Percentiles rank a stretch among this genome's conserved stretches.
Evolutionary conservation across 2,888 invertebrate species (phyloP).

Genomic region (Ophion slaviceki): DNA sequence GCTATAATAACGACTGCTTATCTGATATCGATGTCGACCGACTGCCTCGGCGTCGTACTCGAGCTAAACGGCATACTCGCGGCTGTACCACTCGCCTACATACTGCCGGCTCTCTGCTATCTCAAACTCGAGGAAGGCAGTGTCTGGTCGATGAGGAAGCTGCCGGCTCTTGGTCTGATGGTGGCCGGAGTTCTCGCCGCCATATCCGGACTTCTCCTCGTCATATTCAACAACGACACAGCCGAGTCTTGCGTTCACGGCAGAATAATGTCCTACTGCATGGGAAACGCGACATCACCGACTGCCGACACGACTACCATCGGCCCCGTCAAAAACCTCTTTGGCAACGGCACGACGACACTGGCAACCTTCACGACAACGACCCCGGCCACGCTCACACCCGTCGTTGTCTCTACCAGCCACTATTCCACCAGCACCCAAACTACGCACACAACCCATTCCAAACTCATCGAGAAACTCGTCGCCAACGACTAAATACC

Average conservation of each 20-base stretch:
- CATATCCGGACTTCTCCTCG: constrained; percentile 86
- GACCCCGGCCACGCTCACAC: background rate
- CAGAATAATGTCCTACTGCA: constrained; percentile 87
- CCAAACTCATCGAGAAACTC: constrained; percentile 4
- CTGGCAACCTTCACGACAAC: constrained; percentile 9
- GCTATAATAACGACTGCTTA: constrained; percentile 89
- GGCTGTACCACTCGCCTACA: constrained; percentile 92
- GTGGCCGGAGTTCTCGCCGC: constrained; percentile 88
- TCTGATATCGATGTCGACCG: constrained; percentile 91
- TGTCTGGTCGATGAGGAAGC: constrained; percentile 87
- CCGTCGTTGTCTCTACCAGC: background rate
- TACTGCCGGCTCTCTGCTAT: constrained; percentile 92
- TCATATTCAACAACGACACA: constrained; percentile 84
- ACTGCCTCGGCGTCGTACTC: constrained; percentile 92
- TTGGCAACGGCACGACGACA: constrained; percentile 11
- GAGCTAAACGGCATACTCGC: constrained; percentile 93
- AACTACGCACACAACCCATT: background rate
- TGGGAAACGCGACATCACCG: constrained; percentile 64
- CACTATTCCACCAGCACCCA: constrained; percentile 8
- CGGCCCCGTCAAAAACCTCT: too few relatives aligned
- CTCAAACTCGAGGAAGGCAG: constrained; percentile 90
- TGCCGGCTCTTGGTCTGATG: constrained; percentile 89
- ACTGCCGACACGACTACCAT: too few relatives aligned
- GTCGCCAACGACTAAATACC: background rate
- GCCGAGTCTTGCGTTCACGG: constrained; percentile 87